Base-by-base conservation (phyloP, 2,797 vertebrate genomes). In the Loriculus beryllinus region DNA sequence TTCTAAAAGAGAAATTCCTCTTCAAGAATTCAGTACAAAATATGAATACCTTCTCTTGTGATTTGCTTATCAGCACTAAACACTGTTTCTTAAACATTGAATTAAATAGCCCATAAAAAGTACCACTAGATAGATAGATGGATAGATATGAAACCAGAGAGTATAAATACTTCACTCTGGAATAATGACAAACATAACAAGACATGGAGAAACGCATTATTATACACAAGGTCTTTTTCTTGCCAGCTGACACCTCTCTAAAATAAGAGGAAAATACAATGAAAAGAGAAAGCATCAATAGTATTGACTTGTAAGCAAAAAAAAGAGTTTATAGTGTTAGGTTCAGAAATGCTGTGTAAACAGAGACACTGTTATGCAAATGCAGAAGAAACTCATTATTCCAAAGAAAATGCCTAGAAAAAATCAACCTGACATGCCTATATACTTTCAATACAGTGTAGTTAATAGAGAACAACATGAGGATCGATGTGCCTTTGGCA, bases 321-420 rank as follows among this genome's bases (percentile, higher is more conserved):
- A 35, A 68, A 18, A 28, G 15, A 39, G 42, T 64, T 86, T 72
- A 21, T 5, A 69, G 51, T 8, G 23, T 48, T 77, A 48, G 3
- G 3, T 86, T 77, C 64, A 70, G 78, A 88, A 92, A 81, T 4
- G 3, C 3, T 28, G 3, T 6, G n/a, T 62, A 87, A 95, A 85
- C 57, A 88, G 57, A 84, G 43, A 77, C 3, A 2, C 37, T 2
- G 1, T 42, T 71, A 83, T 1, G 2, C 40, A 95, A 89, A 90
- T 65, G 56, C 26, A 92, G 49, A 75, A 86, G 49, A 89, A 94
- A 89, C 52, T 62, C 82, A 75, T 92, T 89, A 87, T 83, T 71
- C 65, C 75, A 45, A 89, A 91, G 87, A 92, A 92, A 92, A 87
- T 1, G 1, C 43, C 82, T 33, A 39, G 56, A 70, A 96, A 92